Evolutionary conservation across 2,113 vertebrate genomes (phyloP).

Genomic region (Uropsilus gracilis): DNA sequence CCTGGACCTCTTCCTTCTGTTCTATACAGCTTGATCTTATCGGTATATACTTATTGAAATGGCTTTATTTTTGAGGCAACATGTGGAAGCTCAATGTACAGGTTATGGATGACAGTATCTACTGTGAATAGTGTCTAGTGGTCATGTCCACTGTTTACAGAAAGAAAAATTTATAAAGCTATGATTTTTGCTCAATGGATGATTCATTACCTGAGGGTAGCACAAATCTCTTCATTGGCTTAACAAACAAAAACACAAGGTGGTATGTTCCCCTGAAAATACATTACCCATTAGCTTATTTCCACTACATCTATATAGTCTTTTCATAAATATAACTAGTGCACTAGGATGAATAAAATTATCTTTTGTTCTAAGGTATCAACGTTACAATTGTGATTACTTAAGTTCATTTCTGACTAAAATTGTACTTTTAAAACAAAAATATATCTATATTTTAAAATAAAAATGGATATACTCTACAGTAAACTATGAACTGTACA

Average conservation of each 20-base stretch:
- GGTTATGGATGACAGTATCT: neutral
- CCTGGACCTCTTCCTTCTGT: neutral
- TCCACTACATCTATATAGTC: neutral
- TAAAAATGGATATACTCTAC: neutral
- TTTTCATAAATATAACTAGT: neutral
- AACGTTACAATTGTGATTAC: neutral
- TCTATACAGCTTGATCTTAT: neutral
- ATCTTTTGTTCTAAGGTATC: neutral
- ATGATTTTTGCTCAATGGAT: neutral
- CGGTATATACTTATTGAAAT: neutral
- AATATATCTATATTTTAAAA: no score
- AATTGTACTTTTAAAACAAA: no score
- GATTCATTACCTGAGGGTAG: neutral
- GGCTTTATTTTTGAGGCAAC: neutral
- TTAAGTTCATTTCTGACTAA: no score
- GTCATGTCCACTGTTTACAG: neutral
- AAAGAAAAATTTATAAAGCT: conserved; percentile 9
- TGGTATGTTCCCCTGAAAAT: neutral
- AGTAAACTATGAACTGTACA: neutral
- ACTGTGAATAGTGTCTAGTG: neutral
- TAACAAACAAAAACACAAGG: neutral
- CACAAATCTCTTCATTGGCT: neutral
- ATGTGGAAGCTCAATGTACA: neutral
- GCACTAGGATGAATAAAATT: neutral
- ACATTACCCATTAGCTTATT: neutral